Evolutionary conservation across 2,888 invertebrate species (phyloP).

Genomic region (Calliphora vomitoria): DNA sequence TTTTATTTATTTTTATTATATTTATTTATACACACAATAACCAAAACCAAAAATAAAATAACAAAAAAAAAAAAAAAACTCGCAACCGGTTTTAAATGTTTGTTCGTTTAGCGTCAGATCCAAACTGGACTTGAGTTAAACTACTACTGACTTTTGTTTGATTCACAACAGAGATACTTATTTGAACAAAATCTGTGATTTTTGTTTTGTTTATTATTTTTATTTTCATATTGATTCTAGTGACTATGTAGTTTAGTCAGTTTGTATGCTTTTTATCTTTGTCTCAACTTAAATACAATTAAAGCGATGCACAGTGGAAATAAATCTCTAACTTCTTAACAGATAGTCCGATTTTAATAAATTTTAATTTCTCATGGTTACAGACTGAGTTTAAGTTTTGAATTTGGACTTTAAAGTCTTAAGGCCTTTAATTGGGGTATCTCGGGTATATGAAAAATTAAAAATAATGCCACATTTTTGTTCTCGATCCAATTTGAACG

Average conservation of each 20-base stretch:
- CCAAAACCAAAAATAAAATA: too few relatives aligned
- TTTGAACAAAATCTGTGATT: conserved; percentile 44
- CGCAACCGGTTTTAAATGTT: conserved; percentile 30
- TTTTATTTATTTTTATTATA: conserved; percentile 15
- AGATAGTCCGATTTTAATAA: too few relatives aligned
- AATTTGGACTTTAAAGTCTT: too few relatives aligned
- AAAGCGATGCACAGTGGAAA: background rate
- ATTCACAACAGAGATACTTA: conserved; percentile 35
- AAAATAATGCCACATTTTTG: too few relatives aligned
- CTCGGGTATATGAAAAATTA: too few relatives aligned
- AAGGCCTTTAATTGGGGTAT: too few relatives aligned
- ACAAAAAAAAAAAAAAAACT: background rate
- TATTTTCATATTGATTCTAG: background rate
- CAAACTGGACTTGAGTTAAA: conserved; percentile 58
- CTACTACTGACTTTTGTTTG: conserved; percentile 54
- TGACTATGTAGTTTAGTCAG: too few relatives aligned
- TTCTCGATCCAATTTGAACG: too few relatives aligned
- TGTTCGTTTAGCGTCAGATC: conserved; percentile 37
- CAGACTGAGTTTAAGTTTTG: too few relatives aligned
- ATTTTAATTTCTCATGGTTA: too few relatives aligned
- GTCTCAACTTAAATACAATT: background rate
- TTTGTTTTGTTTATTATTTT: conserved; percentile 22
- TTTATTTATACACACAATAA: too few relatives aligned
- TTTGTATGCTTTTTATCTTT: background rate
- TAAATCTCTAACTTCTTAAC: too few relatives aligned